A percentile compares a stretch with the other conserved stretches of the same genome.
Evolutionary conservation across 2,888 invertebrate genomes (phyloP).

Genomic region (Acrobasis suavella): DNA sequence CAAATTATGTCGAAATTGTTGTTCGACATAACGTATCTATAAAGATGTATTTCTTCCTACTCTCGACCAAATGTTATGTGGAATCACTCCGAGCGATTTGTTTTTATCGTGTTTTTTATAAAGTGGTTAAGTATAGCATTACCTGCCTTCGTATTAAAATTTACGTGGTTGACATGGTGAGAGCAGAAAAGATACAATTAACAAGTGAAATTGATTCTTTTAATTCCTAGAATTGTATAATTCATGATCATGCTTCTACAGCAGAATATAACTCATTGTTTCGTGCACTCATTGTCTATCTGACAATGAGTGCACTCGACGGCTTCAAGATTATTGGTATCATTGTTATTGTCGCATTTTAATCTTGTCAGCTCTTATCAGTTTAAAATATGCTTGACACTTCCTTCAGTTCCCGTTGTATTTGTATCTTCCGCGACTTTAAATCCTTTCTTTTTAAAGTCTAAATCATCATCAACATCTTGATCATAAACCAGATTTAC

Average conservation of each 20-base stretch:
- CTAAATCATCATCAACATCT: not conserved
- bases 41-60: no score
- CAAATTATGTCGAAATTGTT: conserved; percentile 30
- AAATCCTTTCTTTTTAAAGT: not conserved
- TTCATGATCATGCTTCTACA: not conserved
- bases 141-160: no score
- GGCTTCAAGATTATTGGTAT: conserved; percentile 13
- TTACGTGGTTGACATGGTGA: not conserved
- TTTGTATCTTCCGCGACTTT: not conserved
- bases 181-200: not conserved
- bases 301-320: conserved; percentile 8
- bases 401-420: not conserved
- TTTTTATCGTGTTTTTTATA: no score
- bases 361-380: conserved; percentile 21
- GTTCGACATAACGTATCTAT: no score
- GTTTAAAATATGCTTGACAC: conserved; percentile 12
- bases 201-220: not conserved
- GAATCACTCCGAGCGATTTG: no score
- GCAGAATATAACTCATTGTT: not conserved
- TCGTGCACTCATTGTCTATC: no score
- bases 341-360: conserved; percentile 9
- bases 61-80: no score
- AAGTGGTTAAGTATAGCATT: no score
- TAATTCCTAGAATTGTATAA: not conserved
- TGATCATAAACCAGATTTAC: not conserved